Percentiles rank a stretch among this genome's conserved stretches.
These are phyloP conservation scores for Antennarius maculatus DNA, from an alignment of 2,797 vertebrate genomes.

Conservation along the genomic window DNA sequence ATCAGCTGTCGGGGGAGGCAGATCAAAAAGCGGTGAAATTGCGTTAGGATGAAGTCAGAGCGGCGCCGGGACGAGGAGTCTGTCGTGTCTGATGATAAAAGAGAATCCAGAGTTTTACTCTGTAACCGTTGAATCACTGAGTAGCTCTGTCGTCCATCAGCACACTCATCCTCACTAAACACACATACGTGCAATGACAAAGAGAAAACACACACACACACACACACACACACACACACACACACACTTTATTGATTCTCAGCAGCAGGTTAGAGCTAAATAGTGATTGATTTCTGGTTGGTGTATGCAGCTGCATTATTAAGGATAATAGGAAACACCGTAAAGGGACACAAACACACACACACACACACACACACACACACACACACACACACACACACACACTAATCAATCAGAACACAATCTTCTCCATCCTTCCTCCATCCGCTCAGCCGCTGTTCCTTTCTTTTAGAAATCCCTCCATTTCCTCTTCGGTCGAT, in stretches of 20 bases:
- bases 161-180: constrained; percentile 8
- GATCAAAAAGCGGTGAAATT: constrained; percentile 67
- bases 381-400: constrained; percentile 8
- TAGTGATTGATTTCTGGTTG: constrained; percentile 52
- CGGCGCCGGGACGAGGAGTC: constrained; percentile 51
- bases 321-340: constrained; percentile 5
- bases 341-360: not conserved
- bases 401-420: constrained; percentile 29
- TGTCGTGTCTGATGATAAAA: constrained; percentile 68
- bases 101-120: constrained; percentile 50
- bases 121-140: constrained; percentile 28
- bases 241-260: constrained; percentile 41
- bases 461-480: no score
- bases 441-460: not conserved
- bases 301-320: constrained; percentile 47
- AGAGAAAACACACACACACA: constrained; percentile 3
- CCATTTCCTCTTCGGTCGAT: not conserved
- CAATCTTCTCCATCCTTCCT: constrained; percentile 18
- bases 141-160: constrained; percentile 23
- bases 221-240: not conserved
- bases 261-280: constrained; percentile 55
- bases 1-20: constrained; percentile 50
- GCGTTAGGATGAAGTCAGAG: constrained; percentile 62
- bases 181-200: not conserved
- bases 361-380: constrained; percentile 1